These are phyloP conservation scores for Thunnus thynnus DNA, from an alignment of 2,113 vertebrate species.

Conservation along the genomic window DNA sequence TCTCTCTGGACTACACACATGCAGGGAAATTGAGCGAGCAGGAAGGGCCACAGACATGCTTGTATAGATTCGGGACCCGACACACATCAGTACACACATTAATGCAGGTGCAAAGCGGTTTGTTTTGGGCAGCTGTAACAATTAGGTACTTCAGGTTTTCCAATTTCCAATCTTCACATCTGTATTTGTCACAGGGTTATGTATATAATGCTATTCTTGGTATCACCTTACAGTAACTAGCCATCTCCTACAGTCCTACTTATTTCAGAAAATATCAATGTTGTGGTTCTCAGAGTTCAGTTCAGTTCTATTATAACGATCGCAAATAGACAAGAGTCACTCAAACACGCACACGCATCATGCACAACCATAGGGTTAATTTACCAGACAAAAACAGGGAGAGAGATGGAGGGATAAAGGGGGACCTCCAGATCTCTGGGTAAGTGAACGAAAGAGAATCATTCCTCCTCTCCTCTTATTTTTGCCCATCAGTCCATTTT, in stretches of 20 bases:
- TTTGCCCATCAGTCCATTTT: slow-evolving; percentile 31
- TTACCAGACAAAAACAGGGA: neutral
- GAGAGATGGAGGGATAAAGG: slow-evolving; percentile 52
- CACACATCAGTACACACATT: neutral
- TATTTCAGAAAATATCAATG: no score
- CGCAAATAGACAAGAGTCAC: no score
- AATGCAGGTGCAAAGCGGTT: neutral
- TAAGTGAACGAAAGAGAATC: slow-evolving; percentile 52
- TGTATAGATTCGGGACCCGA: neutral
- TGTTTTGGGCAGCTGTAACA: no score
- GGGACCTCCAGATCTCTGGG: slow-evolving; percentile 54
- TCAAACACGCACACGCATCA: neutral
- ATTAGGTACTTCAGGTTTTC: no score
- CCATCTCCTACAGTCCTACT: no score
- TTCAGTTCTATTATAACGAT: no score
- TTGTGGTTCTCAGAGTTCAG: no score
- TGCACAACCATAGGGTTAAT: neutral
- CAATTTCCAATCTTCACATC: no score
- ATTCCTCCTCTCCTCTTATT: slow-evolving; percentile 24
- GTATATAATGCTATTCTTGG: no score
- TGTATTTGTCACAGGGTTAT: neutral
- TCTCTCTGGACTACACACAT: slow-evolving; percentile 36
- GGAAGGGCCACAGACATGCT: no score
- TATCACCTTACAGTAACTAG: neutral
- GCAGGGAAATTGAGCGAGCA: neutral